These are phyloP conservation scores for Hyaena hyaena DNA, from an alignment of 2,113 vertebrate genomes.

Conservation along the genomic window DNA sequence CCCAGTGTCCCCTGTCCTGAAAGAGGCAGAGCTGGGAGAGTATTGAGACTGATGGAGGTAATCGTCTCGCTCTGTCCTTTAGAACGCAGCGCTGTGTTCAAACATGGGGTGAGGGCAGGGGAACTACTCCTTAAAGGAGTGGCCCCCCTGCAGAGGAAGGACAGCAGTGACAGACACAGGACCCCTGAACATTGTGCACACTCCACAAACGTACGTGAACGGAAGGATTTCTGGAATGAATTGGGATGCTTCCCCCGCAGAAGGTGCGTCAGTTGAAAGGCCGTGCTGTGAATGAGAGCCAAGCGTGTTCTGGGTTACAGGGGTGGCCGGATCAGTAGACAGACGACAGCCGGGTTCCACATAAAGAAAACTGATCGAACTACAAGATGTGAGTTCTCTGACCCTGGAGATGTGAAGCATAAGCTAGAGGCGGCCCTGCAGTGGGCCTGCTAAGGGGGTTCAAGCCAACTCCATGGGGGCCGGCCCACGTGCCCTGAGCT, in stretches of 20 bases:
- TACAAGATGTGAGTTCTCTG: neutral
- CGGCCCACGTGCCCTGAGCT: accelerated
- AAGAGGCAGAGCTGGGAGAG: neutral
- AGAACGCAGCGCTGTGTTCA: neutral
- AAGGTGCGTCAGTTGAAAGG: accelerated
- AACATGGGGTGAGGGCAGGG: accelerated
- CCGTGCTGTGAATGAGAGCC: neutral
- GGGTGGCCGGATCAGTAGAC: neutral
- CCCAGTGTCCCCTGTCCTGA: neutral
- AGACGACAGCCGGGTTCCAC: neutral
- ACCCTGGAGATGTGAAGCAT: too few relatives aligned
- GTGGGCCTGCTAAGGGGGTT: accelerated
- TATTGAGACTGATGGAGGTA: too few relatives aligned
- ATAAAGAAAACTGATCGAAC: neutral
- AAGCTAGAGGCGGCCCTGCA: accelerated
- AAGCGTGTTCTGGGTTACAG: too few relatives aligned
- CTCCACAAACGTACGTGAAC: neutral
- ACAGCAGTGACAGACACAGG: neutral
- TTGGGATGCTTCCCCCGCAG: neutral
- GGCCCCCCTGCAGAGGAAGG: neutral
- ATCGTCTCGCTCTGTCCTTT: accelerated
- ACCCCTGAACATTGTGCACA: accelerated
- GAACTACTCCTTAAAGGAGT: neutral
- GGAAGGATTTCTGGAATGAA: neutral
- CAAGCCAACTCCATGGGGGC: accelerated